Evolutionary conservation across 2,113 vertebrate species (phyloP).

Genomic region (Neofelis nebulosa): DNA sequence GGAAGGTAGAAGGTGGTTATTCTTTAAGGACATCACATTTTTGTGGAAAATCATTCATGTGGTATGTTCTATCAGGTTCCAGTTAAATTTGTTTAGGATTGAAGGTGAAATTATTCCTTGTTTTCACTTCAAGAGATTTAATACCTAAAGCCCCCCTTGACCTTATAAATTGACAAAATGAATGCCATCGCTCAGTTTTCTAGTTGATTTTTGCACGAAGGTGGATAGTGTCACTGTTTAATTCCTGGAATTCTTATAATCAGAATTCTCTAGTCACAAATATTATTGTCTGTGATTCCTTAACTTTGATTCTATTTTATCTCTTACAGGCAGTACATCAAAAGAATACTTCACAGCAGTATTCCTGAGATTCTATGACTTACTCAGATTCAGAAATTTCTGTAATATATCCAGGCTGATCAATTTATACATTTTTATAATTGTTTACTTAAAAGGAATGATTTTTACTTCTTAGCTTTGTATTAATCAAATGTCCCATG

Average conservation of each 20-base stretch:
- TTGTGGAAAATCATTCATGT: conserved; percentile 28
- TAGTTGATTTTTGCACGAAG: conserved; percentile 30
- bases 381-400: not conserved
- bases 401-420: not conserved
- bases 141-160: conserved; percentile 17
- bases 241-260: not conserved
- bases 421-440: not conserved
- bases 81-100: conserved; percentile 54
- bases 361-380: conserved; percentile 5
- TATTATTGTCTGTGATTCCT: not conserved
- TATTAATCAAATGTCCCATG: not conserved
- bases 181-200: conserved; percentile 29
- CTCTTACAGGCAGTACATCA: not conserved
- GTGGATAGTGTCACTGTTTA: not conserved
- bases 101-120: conserved; percentile 56
- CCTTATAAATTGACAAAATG: conserved; percentile 35
- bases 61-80: conserved; percentile 33
- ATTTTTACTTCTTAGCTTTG: not conserved
- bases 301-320: not conserved
- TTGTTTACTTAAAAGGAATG: not conserved
- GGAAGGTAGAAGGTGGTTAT: conserved; percentile 12
- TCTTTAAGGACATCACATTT: conserved; percentile 39
- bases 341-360: not conserved
- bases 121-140: conserved; percentile 39
- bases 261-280: not conserved